Evolutionary conservation across 1,140 invertebrate species (phyloP).

Genomic region (Drosophila orosa): DNA sequence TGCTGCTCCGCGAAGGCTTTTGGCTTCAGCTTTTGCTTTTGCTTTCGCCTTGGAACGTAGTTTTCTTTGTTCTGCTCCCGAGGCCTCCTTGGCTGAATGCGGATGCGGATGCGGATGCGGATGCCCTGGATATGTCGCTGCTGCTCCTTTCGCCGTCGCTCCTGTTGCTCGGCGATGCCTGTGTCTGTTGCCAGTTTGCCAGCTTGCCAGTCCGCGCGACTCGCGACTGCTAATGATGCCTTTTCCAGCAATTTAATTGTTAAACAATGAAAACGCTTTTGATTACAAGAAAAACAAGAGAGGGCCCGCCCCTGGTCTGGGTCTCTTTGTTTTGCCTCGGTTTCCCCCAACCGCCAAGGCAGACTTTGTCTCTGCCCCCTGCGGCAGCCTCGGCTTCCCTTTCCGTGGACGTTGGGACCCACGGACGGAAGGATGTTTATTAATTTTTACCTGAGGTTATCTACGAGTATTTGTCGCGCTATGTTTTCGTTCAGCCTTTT

Average conservation of each 20-base stretch:
- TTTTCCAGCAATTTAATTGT: slow-evolving; percentile 83
- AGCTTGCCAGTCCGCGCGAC: slow-evolving; percentile 32
- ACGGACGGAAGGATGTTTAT: slow-evolving; percentile 65
- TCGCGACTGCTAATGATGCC: slow-evolving; percentile 76
- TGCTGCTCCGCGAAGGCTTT: background rate
- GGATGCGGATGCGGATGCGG: slow-evolving; percentile 14
- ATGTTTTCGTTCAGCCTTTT: slow-evolving; percentile 62
- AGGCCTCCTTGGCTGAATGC: slow-evolving; percentile 13
- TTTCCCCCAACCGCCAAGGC: background rate
- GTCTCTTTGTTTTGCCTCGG: slow-evolving; percentile 49
- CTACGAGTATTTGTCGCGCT: slow-evolving; percentile 73
- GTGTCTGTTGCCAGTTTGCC: slow-evolving; percentile 22
- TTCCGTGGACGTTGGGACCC: background rate
- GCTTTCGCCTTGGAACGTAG: slow-evolving; percentile 4
- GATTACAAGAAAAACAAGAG: slow-evolving; percentile 79
- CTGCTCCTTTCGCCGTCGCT: slow-evolving; percentile 15
- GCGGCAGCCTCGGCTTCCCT: slow-evolving; percentile 21
- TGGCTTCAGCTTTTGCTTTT: background rate
- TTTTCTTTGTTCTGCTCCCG: slow-evolving; percentile 60
- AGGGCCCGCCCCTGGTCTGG: slow-evolving; percentile 2
- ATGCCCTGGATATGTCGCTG: slow-evolving; percentile 43
- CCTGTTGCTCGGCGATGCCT: slow-evolving; percentile 19
- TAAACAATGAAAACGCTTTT: slow-evolving; percentile 82
- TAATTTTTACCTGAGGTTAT: slow-evolving; percentile 83
- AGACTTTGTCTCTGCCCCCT: slow-evolving; percentile 42